Base-by-base conservation (phyloP, 35 echinoderm and acorn worm species). In the Heliocidaris erythrogramma region DNA sequence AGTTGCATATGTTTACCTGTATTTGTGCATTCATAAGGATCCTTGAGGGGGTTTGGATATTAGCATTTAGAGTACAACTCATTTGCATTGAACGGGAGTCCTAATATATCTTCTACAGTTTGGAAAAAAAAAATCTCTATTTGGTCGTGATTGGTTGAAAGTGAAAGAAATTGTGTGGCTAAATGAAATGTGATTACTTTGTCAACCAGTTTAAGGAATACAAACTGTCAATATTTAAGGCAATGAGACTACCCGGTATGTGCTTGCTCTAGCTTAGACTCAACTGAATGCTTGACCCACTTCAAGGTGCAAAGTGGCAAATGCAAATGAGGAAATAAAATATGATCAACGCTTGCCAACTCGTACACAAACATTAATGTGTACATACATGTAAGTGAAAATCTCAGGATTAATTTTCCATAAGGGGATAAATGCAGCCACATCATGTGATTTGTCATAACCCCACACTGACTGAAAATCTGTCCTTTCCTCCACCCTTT, bases 401-500 rank as follows among this genome's bases (percentile, higher is more conserved):
- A 4, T 5, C 65, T 78, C 65, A 78, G 65, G 65, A 21, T 78
- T 78, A 24, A 78, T 78, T 18, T 78, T 78, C 65, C 27, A 78
- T 78, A 18, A 78, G 65, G 65, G 65, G 65, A 78, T 78, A 78
- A 78, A 78, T n/a, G 65, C 27, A 78, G 87, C 29, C 11, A 18
- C 87, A 89, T 89, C 87, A 89, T 48, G 87, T 48, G 24, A 48
- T 89, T 89, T 89, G 87, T 89, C 87, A 89, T 89, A 89, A 89
- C 87, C 87, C 87, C 14, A 35, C 14, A 35, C 87, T 89, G 87
- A 89, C 31, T 89, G 87, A 89, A 89, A 47, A 32, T 89, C 87
- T 89, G 87, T 89, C 87, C 87, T 48, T 48, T 48, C 47, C 47
- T 89, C 87, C 87, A 32, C 47, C 87, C 87, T 89, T 89, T 89